Percentiles rank a stretch among this genome's conserved stretches.
Evolutionary conservation across 2,113 vertebrate genomes (phyloP).

Genomic region (Tyrannus savana): DNA sequence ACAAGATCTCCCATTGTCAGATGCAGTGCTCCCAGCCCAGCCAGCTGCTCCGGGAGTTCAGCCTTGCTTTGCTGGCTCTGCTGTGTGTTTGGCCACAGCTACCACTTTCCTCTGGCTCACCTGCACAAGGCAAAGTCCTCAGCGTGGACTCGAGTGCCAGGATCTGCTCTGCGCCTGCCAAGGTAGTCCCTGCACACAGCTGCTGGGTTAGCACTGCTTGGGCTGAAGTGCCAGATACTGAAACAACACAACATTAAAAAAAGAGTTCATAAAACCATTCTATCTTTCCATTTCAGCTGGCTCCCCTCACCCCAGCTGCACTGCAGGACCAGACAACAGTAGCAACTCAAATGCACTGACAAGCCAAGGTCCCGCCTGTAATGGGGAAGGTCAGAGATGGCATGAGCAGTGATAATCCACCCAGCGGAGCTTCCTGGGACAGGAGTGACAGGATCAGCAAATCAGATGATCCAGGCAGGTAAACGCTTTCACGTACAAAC

Average conservation of each 20-base stretch:
- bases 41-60: background rate
- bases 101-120: background rate
- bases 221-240: background rate
- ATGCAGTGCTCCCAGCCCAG: background rate
- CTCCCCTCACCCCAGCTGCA: background rate
- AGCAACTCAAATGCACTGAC: background rate
- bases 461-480: background rate
- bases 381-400: background rate
- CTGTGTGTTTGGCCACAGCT: background rate
- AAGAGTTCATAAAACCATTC: background rate
- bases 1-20: background rate
- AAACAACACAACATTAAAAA: background rate
- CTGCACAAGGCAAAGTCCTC: background rate
- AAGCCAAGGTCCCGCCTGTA: background rate
- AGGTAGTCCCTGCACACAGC: background rate
- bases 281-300: background rate
- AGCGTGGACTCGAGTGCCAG: rapidly evolving
- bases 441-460: background rate
- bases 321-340: background rate
- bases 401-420: background rate
- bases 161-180: background rate
- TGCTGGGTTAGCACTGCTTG: background rate
- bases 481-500: background rate
- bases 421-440: background rate
- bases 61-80: background rate